Evolutionary conservation across 2,888 invertebrate genomes (phyloP).

Genomic region (Helleia helle): DNA sequence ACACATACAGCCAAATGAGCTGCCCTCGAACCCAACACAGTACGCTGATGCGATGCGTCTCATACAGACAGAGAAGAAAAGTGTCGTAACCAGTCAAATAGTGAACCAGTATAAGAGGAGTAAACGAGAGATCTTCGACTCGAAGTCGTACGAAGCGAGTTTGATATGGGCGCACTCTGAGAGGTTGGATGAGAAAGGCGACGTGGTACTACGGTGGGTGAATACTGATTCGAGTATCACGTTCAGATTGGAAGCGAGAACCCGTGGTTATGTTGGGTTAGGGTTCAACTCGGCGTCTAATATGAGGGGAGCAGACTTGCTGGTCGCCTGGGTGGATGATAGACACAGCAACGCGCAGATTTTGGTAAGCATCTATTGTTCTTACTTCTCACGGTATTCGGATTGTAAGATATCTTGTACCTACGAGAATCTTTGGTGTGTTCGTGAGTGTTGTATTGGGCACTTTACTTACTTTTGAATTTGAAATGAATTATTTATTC

Average conservation of each 20-base stretch:
- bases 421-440: too few species aligned
- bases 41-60: conserved; percentile 40
- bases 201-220: conserved; percentile 79
- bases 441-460: too few species aligned
- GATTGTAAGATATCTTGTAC: too few species aligned
- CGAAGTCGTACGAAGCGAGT: conserved; percentile 56
- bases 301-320: conserved; percentile 88
- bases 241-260: conserved; percentile 87
- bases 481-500: too few species aligned
- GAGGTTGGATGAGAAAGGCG: conserved; percentile 69
- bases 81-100: conserved; percentile 51
- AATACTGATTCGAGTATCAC: conserved; percentile 84
- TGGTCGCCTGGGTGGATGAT: conserved; percentile 92
- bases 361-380: too few species aligned
- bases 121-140: conserved; percentile 56
- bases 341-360: conserved; percentile 78
- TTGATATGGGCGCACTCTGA: conserved; percentile 76
- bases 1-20: conserved; percentile 40
- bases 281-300: conserved; percentile 88
- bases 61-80: conserved; percentile 46
- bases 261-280: conserved; percentile 89
- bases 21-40: conserved; percentile 44
- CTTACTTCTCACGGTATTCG: too few species aligned
- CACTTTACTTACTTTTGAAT: too few species aligned
- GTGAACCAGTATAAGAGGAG: conserved; percentile 51